These are phyloP conservation scores for Phania funesta DNA, from an alignment of 2,888 invertebrate species.

Conservation along the genomic window DNA sequence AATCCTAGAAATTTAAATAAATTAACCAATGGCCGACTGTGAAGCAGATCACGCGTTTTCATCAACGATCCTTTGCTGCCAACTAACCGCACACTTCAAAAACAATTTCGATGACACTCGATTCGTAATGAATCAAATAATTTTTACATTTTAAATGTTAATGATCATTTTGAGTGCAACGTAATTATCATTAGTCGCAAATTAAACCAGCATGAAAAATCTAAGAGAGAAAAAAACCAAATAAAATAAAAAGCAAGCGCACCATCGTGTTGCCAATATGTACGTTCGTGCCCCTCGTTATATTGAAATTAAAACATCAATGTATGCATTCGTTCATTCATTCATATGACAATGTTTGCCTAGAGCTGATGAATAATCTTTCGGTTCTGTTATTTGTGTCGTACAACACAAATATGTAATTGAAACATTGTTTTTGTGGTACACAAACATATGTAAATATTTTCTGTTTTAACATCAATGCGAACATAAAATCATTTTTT, in stretches of 20 bases:
- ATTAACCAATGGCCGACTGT: slow-evolving; percentile 5
- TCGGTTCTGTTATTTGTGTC: slow-evolving; percentile 2
- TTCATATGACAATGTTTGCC: background rate
- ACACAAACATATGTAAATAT: background rate
- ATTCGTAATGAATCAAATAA: slow-evolving; percentile 25
- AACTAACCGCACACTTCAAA: slow-evolving; percentile 22
- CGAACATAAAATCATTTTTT: too few relatives aligned
- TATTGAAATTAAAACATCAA: slow-evolving; percentile 32
- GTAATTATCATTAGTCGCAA: slow-evolving; percentile 22
- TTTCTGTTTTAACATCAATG: slow-evolving; percentile 11
- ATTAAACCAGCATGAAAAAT: background rate
- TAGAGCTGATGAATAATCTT: background rate
- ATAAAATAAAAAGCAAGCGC: slow-evolving; percentile 14
- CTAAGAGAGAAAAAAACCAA: background rate
- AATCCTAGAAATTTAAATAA: background rate
- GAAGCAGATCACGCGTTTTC: slow-evolving; percentile 4
- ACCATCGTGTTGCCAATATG: slow-evolving; percentile 45
- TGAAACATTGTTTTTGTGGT: background rate
- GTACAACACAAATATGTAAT: background rate
- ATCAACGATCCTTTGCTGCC: background rate
- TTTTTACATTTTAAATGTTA: slow-evolving; percentile 23
- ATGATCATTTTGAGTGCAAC: slow-evolving; percentile 52
- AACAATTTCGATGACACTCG: slow-evolving; percentile 47
- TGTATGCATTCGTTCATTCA: background rate
- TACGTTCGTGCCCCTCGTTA: slow-evolving; percentile 1